Base-by-base conservation (phyloP, 1,140 invertebrate genomes). In the Zaprionus kolodkinae region DNA sequence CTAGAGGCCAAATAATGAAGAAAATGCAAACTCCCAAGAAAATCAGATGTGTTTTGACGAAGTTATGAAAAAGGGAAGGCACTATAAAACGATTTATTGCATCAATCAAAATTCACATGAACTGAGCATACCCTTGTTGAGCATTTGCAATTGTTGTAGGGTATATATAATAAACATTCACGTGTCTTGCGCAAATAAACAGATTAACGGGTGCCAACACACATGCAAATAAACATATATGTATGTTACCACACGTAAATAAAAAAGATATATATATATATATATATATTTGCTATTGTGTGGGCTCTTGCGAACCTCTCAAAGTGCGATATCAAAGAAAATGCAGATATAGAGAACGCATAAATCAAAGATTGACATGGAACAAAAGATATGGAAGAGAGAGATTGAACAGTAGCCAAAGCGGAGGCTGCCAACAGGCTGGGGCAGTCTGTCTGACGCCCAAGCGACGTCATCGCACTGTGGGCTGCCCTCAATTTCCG, bases 361-460 rank as follows among this genome's bases (percentile, higher is more conserved):
- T 66, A 76, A 65, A 76, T 72, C 54, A 72, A 65, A 59, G 59
- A 67, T 56, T 72, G 69, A 40, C 68, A 76, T 38, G 48, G 54
- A 36, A 60, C 43, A 65, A 60, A 65, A 64, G 55, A 64, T 60
- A 45, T 10, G n/a, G n/a, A n/a, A n/a, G 12, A 7, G 33, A 35
- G 54, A 45, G 60, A 72, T 36, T 73, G 48, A 68, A 70, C 72
- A 74, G 65, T 62, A 69, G 66, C 72, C 30, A 25, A 55, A 35
- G 45, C 45, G 35, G 17, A 54, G 64, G 38, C 56, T 43, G 55
- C 63, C 63, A 59, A 67, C 62, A 54, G 27, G 48, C 40, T 35
- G 43, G 52, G 38, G 30, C 73, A 81, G 82, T 72, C 78, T 56
- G 61, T 70, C 66, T 57, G 82, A 81, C 82, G 82, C 82, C 82